phyloP scores from a whole-genome alignment of 92 coral and sea anemone species.

The Porites rus region DNA sequence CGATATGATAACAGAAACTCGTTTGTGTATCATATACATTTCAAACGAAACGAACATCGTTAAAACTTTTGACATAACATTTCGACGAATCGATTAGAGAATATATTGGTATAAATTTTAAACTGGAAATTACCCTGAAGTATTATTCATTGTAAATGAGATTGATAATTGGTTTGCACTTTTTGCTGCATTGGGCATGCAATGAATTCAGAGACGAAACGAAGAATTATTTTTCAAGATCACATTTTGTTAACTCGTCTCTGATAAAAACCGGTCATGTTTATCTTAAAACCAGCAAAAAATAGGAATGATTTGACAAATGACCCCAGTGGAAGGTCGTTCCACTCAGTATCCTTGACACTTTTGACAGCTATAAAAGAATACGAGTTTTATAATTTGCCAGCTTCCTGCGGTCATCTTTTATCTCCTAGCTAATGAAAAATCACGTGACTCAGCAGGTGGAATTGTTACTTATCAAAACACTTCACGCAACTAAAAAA shows the following conservation, averaged over 20 bases:
- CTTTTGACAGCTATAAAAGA: slow-evolving; percentile 11
- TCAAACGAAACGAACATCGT: too few species aligned
- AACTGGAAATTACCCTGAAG: too few species aligned
- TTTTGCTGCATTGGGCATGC: background rate
- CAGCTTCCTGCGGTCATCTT: slow-evolving; percentile 11
- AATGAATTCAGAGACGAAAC: background rate
- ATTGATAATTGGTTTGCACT: background rate
- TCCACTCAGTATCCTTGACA: too few species aligned
- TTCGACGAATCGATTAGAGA: too few species aligned
- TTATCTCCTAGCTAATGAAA: slow-evolving; percentile 4
- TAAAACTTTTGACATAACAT: too few species aligned
- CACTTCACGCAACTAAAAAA: slow-evolving; percentile 20
- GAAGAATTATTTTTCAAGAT: background rate
- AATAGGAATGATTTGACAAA: background rate
- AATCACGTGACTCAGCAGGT: slow-evolving; percentile 43
- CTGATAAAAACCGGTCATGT: background rate
- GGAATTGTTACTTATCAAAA: slow-evolving; percentile 20
- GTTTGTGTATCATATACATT: too few species aligned
- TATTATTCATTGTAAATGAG: too few species aligned
- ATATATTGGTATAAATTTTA: too few species aligned
- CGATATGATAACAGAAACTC: too few species aligned
- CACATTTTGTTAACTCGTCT: background rate
- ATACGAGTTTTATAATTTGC: background rate
- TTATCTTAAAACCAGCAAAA: background rate
- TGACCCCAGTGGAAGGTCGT: background rate